These are phyloP conservation scores for Pungitius pungitius DNA, from an alignment of 2,113 vertebrate genomes.

Conservation along the genomic window DNA sequence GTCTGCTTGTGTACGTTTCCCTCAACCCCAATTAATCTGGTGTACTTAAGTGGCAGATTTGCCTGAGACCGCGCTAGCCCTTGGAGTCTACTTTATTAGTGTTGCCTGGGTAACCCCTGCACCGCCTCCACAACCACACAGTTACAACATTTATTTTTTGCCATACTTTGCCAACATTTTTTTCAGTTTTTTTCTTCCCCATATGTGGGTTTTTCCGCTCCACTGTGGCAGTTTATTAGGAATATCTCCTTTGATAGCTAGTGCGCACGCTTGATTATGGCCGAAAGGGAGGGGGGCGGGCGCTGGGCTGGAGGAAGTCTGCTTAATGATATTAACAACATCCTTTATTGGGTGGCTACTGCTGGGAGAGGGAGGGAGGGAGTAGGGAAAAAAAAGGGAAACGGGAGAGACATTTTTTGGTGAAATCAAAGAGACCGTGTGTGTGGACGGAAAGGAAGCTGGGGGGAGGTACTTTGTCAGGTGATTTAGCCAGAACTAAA, in stretches of 20 bases:
- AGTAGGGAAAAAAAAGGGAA: not conserved
- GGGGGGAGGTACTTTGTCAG: conserved; percentile 16
- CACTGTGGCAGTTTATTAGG: conserved; percentile 74
- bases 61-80: conserved; percentile 33
- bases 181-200: conserved; percentile 50
- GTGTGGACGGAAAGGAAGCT: not conserved
- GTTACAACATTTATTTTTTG: conserved; percentile 42
- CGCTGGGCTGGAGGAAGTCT: conserved; percentile 74
- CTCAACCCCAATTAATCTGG: conserved; percentile 66
- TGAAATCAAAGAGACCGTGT: conserved; percentile 39
- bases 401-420: conserved; percentile 4
- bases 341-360: conserved; percentile 73
- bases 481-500: conserved; percentile 34
- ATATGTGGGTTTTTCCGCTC: conserved; percentile 54
- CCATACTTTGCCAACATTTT: conserved; percentile 37
- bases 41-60: conserved; percentile 62
- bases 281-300: conserved; percentile 74
- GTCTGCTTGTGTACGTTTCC: conserved; percentile 59
- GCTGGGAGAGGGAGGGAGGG: conserved; percentile 40
- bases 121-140: conserved; percentile 9
- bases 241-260: conserved; percentile 78
- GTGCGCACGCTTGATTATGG: conserved; percentile 78
- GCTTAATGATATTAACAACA: conserved; percentile 81
- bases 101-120: conserved; percentile 53
- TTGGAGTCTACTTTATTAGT: conserved; percentile 61